These are phyloP conservation scores for Ommatoiulus sabulosus DNA, from an alignment of 2,888 invertebrate species.

Conservation along the genomic window DNA sequence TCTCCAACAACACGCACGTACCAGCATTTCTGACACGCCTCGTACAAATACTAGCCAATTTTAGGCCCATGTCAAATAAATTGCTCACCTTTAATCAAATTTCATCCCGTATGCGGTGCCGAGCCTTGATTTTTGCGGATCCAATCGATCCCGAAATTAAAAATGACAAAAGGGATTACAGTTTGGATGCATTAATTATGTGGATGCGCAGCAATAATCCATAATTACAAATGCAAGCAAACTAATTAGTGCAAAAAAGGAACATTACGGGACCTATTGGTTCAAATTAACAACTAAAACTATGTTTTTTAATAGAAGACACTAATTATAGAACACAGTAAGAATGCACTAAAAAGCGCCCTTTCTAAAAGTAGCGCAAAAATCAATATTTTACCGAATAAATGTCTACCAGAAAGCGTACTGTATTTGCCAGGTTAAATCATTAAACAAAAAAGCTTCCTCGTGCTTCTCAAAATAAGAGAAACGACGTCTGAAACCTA, in stretches of 20 bases:
- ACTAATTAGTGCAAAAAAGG: neutral
- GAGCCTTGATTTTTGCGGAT: neutral
- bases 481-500: neutral
- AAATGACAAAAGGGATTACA: neutral
- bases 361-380: neutral
- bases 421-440: no score
- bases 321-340: neutral
- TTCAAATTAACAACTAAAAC: neutral
- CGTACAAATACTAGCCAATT: neutral
- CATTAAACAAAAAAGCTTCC: neutral
- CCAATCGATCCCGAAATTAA: neutral
- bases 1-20: no score
- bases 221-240: neutral
- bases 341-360: neutral
- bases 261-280: neutral
- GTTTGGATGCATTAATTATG: conserved; percentile 6
- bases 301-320: neutral
- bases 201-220: neutral
- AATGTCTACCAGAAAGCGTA: neutral
- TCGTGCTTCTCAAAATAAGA: neutral
- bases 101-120: neutral
- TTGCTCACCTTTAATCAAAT: neutral
- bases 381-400: neutral
- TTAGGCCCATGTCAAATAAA: neutral
- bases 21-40: no score